Base-by-base conservation (phyloP, 2,113 vertebrate genomes). In the Mustela lutreola region DNA sequence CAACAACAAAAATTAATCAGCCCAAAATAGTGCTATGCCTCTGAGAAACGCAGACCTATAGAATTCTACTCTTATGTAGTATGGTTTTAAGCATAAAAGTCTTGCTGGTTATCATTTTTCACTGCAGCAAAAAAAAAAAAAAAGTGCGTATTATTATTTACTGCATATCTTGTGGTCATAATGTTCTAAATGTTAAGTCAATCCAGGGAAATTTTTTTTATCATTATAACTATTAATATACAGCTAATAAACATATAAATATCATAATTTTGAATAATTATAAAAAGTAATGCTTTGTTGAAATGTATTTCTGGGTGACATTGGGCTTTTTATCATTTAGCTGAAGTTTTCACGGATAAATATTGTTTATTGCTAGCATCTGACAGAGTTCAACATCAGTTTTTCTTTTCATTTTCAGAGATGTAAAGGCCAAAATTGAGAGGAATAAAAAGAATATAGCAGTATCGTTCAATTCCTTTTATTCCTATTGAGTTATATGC, bases 181-280 rank as follows among this genome's bases (percentile, higher is more conserved):
- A 63, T 89, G 33, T 70, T 93, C 71, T 53, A 58, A 97, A 96
- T 53, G 18, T 91, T 90, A 81, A 63, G 26, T 91, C 50, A 91
- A 15, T 53, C 75, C 48, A 60, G 65, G 84, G 11, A 26, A 94
- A 70, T 48, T 22, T 10, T 71, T 71, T 88, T 45, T 89, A 42
- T 90, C 4, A 16, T 85, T 75, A 82, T 21, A 71, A 33, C n/a
- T 80, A 0, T 78, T 83, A 31, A 15, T 92, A n/a, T 91, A 78
- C 19, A 70, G 8, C 10, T 91, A 62, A 62, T 84, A 50, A 93
- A 80, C 76, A 50, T 60, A 70, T 36, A 96, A 91, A 56, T 94
- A 36, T 39, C 39, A 45, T 19, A 76, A 21, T 81, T 97, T 85
- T 82, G 19, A 88, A 58, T 85, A 88, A 39, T 73, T 92, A 81